These are phyloP conservation scores for Tachycineta bicolor DNA, from an alignment of 2,113 vertebrate genomes.

Conservation along the genomic window DNA sequence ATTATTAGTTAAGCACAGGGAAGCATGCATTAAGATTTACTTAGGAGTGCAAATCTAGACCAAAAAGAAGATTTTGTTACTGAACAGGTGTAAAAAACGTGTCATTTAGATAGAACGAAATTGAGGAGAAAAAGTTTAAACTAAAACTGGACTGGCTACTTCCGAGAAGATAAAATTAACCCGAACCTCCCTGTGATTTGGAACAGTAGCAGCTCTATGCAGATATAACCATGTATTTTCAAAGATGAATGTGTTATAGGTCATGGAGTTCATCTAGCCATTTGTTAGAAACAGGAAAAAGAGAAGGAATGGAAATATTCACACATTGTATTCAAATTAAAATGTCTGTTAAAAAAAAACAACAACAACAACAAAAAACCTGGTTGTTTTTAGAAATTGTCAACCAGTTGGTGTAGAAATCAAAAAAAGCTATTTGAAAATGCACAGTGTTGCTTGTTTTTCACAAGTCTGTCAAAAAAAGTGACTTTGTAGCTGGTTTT, in stretches of 20 bases:
- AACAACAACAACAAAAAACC: too few species aligned
- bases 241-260: not conserved
- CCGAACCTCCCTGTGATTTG: not conserved
- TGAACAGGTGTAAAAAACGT: conserved; percentile 34
- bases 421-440: conserved; percentile 12
- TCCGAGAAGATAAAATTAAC: conserved; percentile 6
- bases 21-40: conserved; percentile 52
- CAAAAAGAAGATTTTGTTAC: conserved; percentile 40
- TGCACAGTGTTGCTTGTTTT: not conserved
- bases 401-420: conserved; percentile 22
- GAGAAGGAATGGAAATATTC: not conserved
- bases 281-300: not conserved
- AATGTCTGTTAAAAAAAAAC: not conserved
- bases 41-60: conserved; percentile 50
- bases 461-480: not conserved
- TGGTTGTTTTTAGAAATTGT: not conserved
- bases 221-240: not conserved
- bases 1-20: conserved; percentile 64
- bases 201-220: not conserved
- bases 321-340: conserved; percentile 24
- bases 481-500: not conserved
- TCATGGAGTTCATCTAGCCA: not conserved
- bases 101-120: not conserved
- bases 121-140: conserved; percentile 9
- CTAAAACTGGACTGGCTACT: not conserved